Base-by-base conservation (phyloP, 2,888 invertebrate genomes). In the Agrochola lychnidis region DNA sequence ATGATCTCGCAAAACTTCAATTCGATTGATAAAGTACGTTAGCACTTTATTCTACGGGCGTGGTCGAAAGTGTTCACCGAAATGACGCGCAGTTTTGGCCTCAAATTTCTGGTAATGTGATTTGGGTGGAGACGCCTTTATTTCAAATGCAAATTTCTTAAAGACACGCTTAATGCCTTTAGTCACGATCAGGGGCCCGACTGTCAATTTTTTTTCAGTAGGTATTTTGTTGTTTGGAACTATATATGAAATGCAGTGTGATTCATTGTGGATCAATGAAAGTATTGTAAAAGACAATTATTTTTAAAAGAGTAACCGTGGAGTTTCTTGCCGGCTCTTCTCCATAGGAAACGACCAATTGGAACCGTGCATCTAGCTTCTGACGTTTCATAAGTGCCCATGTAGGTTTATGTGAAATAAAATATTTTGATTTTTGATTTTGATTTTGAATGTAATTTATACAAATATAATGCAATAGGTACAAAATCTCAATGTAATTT, bases 1-100 rank as follows among this genome's bases (percentile, higher is more conserved):
- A 88, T 93, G 92, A 93, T 90, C 87, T 84, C 87, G 90, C 91
- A 90, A 84, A 90, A 90, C 83, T 83, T 72, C 74, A 85, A 82
- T 85, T 85, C 87, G 88, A 90, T 89, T 90, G 89, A 90, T 90
- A 90, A 89, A 88, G 85, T 88, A 88, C 86, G 87, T 89, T 90
- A 85, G 89, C 89, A 89, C 89, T 88, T 88, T 88, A 90, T 91
- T 89, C 81, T 72, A 72, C 71, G 84, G 91, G 90, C 88, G 91
- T 89, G 89, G 89, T 83, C 84, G 75, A 87, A 86, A 85, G 82
- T 83, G 85, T 85, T 85, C 81, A 81, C 70, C 74, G 57, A 85
- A 87, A 87, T 90, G 89, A 90, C 88, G 81, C 72, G 87, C 85
- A 88, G 78, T 76, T 89, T 88, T 80, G 77, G 76, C 85, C 79